These are phyloP conservation scores for Perognathus longimembris DNA, from an alignment of 2,113 vertebrate species.

Conservation along the genomic window DNA sequence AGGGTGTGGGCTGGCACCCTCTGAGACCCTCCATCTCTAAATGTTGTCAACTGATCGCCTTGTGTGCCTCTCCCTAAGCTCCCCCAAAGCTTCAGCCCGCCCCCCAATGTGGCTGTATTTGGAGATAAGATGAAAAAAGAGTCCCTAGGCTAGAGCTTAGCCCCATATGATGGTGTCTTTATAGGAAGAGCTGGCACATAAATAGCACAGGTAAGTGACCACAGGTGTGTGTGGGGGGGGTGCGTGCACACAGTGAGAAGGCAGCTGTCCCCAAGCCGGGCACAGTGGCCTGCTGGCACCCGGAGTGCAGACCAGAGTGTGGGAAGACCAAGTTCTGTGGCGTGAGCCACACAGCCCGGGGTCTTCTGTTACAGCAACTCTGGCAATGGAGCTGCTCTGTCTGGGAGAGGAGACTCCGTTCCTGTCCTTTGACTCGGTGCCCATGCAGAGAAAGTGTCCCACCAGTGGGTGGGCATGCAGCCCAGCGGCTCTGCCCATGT, in stretches of 20 bases:
- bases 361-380: background rate
- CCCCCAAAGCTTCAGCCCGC: no score
- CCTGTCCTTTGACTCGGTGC: no score
- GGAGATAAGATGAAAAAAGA: no score
- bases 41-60: background rate
- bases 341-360: background rate
- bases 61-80: no score
- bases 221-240: no score
- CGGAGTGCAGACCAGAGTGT: background rate
- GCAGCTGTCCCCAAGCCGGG: background rate
- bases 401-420: background rate
- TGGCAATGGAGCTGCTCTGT: background rate
- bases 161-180: background rate
- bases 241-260: background rate
- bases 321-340: background rate
- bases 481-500: background rate
- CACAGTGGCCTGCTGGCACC: background rate
- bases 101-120: background rate
- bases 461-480: rapidly evolving
- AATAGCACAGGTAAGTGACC: background rate
- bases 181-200: background rate
- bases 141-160: background rate
- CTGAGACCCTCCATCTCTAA: background rate
- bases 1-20: background rate
- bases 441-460: background rate